A percentile compares a stretch with the other conserved stretches of the same genome.
phyloP scores from a whole-genome alignment of 2,888 invertebrate genomes.

The Drosophila anomalata region DNA sequence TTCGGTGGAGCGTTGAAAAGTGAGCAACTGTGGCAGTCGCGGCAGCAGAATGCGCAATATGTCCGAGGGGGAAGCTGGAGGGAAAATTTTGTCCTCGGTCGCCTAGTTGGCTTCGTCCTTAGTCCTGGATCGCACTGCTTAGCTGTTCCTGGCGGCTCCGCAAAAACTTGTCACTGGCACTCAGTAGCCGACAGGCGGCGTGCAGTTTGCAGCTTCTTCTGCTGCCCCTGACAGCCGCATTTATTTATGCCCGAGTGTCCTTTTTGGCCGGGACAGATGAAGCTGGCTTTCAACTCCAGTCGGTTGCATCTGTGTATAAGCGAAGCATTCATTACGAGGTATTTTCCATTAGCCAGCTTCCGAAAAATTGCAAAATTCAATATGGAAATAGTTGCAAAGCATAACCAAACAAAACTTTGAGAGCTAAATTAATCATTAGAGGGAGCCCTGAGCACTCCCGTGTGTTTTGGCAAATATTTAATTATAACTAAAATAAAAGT shows the following conservation, averaged over 20 bases:
- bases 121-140: constrained; percentile 1
- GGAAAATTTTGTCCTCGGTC: constrained; percentile 65
- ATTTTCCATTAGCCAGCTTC: constrained; percentile 36
- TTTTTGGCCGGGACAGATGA: constrained; percentile 11
- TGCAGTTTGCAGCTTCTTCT: constrained; percentile 60
- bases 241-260: constrained; percentile 52
- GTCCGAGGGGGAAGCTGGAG: constrained; percentile 43
- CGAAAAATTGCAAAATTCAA: constrained; percentile 18
- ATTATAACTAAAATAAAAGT: constrained; percentile 65
- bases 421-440: constrained; percentile 27
- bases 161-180: constrained; percentile 67
- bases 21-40: constrained; percentile 67
- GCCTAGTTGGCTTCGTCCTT: constrained; percentile 48
- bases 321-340: constrained; percentile 10
- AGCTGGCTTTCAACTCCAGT: constrained; percentile 9
- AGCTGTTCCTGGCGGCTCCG: constrained; percentile 34
- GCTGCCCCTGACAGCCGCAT: constrained; percentile 66
- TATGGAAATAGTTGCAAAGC: constrained; percentile 22
- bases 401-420: constrained; percentile 9
- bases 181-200: constrained; percentile 69
- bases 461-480: constrained; percentile 53
- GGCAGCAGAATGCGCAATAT: constrained; percentile 69
- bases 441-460: constrained; percentile 1
- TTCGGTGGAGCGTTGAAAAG: constrained; percentile 58
- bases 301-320: constrained; percentile 10